Percentiles rank a stretch among this genome's conserved stretches.
phyloP scores from a whole-genome alignment of 2,888 invertebrate genomes.

The Drosophila macrospina region DNA sequence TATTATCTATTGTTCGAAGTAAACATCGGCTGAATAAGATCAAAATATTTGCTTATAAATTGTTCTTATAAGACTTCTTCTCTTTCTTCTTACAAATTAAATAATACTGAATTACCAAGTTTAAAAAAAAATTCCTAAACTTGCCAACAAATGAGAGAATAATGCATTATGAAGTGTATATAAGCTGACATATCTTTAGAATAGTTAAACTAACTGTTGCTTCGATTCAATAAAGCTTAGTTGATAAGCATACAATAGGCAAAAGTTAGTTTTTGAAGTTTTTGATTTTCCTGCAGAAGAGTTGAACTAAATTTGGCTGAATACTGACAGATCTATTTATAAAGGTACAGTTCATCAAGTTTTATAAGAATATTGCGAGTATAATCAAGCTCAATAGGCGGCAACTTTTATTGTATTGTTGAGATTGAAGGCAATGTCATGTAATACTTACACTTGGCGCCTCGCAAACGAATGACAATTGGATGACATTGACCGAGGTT shows the following conservation, averaged over 20 bases:
- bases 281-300: conserved; percentile 2
- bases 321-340: neutral
- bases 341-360: conserved; percentile 37
- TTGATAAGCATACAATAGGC: no score
- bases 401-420: conserved; percentile 28
- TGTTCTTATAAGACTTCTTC: no score
- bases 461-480: conserved; percentile 22
- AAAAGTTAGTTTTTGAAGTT: no score
- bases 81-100: no score
- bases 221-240: neutral
- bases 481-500: conserved; percentile 57
- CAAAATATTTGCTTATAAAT: conserved; percentile 38
- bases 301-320: neutral
- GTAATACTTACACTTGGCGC: conserved; percentile 18
- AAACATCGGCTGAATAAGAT: neutral
- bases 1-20: neutral
- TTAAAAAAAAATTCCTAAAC: neutral
- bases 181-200: neutral
- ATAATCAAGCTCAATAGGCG: neutral
- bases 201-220: neutral
- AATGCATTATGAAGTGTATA: neutral
- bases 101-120: conserved; percentile 2
- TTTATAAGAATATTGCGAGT: conserved; percentile 8
- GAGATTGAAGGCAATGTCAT: conserved; percentile 20
- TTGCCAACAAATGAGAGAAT: conserved; percentile 22